These are phyloP conservation scores for Nyctibius bracteatus DNA, from an alignment of 2,113 vertebrate genomes.

Conservation along the genomic window DNA sequence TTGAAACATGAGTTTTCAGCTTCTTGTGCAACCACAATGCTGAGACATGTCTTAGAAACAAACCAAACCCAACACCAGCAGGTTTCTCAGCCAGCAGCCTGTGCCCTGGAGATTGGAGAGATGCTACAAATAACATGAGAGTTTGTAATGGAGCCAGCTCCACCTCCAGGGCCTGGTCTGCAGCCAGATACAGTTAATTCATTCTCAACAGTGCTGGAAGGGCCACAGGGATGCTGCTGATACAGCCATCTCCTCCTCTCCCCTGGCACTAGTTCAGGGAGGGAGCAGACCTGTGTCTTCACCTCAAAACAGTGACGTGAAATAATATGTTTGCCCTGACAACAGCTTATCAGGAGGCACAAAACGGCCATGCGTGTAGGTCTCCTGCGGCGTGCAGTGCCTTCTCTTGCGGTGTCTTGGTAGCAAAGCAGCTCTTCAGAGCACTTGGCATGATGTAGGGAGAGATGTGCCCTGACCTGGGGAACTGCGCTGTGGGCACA, in stretches of 20 bases:
- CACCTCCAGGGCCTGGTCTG: background rate
- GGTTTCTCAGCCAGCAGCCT: background rate
- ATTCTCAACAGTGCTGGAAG: background rate
- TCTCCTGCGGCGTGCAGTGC: background rate
- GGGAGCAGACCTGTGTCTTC: background rate
- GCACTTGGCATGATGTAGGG: background rate
- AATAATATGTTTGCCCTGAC: background rate
- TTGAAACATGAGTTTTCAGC: background rate
- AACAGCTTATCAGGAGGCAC: background rate
- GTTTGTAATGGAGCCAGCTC: background rate
- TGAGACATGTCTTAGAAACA: background rate
- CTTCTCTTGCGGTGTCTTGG: background rate
- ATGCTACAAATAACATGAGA: background rate
- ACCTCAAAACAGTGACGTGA: background rate
- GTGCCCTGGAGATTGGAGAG: background rate
- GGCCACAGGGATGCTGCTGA: background rate
- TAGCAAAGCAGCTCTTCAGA: background rate
- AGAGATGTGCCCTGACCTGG: accelerated
- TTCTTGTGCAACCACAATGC: background rate
- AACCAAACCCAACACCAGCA: background rate
- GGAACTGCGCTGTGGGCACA: accelerated
- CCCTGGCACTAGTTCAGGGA: background rate
- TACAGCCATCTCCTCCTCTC: background rate
- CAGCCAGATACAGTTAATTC: background rate
- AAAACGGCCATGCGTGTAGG: accelerated